Percentiles rank a stretch among this genome's conserved stretches.
phyloP scores from a whole-genome alignment of 2,888 invertebrate species.

The Invenusta paracnida region DNA sequence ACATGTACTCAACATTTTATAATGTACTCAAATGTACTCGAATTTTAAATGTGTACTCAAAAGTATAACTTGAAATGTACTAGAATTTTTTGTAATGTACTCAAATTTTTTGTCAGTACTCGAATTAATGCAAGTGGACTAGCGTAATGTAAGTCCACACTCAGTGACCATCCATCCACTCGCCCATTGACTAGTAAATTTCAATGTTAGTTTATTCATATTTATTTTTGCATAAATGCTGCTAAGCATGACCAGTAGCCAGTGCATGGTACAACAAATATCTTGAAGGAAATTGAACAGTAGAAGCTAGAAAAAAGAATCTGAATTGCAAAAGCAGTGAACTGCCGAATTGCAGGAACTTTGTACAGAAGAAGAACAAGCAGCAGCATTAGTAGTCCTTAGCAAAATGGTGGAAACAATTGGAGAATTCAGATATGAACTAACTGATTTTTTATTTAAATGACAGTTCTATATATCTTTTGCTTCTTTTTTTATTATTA shows the following conservation, averaged over 20 bases:
- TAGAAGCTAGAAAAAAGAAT: too few species aligned
- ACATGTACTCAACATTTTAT: background rate
- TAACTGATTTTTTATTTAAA: background rate
- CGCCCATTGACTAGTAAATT: background rate
- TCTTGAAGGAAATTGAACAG: too few species aligned
- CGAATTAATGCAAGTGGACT: background rate
- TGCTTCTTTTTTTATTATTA: background rate
- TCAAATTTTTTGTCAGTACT: background rate
- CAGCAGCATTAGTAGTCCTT: background rate
- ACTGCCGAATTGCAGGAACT: background rate
- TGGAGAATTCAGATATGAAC: background rate
- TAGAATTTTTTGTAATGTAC: too few species aligned
- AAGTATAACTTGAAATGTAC: too few species aligned
- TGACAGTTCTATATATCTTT: background rate
- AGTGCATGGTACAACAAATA: too few species aligned
- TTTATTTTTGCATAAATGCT: background rate
- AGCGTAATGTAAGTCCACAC: too few species aligned
- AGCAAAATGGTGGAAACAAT: background rate
- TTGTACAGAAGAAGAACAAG: background rate
- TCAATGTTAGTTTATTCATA: background rate
- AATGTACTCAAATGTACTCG: background rate
- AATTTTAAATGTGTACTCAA: too few species aligned
- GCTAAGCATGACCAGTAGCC: background rate
- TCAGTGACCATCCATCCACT: background rate
- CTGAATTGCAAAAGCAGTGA: too few species aligned